These are phyloP conservation scores for Drosophila colorata DNA, from an alignment of 2,888 invertebrate genomes.

Conservation along the genomic window DNA sequence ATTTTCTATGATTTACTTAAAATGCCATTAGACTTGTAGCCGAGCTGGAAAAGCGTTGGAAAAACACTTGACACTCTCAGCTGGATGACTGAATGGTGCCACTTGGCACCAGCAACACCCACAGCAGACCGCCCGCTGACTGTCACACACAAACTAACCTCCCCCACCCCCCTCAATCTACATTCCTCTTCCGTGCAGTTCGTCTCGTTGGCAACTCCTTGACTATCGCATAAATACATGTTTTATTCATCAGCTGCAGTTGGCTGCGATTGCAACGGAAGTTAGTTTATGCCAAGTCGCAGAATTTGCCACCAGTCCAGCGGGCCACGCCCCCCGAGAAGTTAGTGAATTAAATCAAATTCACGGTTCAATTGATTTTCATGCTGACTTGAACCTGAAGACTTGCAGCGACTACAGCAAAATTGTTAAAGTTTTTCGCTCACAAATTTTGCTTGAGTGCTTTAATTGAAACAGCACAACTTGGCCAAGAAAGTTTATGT, in stretches of 20 bases:
- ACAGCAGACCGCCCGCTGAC: not conserved
- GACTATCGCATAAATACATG: conserved; percentile 69
- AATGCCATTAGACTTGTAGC: conserved; percentile 68
- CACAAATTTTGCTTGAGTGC: conserved; percentile 52
- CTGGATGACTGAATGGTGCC: conserved; percentile 56
- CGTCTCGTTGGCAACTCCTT: conserved; percentile 12
- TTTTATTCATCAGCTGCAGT: conserved; percentile 73
- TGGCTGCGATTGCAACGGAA: conserved; percentile 63
- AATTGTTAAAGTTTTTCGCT: conserved; percentile 50
- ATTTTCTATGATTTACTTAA: conserved; percentile 62
- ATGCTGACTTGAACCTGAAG: conserved; percentile 50
- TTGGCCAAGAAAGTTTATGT: conserved; percentile 36
- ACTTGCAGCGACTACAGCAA: conserved; percentile 35
- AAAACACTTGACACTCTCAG: conserved; percentile 62
- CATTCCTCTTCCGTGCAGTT: not conserved
- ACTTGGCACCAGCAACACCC: conserved; percentile 27
- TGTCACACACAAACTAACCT: not conserved
- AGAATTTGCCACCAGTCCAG: conserved; percentile 37
- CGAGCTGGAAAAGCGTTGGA: conserved; percentile 38
- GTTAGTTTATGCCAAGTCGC: conserved; percentile 69
- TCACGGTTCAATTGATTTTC: conserved; percentile 72
- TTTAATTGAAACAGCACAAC: conserved; percentile 58
- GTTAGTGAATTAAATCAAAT: conserved; percentile 72
- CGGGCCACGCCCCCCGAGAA: conserved; percentile 51
- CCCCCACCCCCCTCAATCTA: too few species aligned